Conservation (phyloP, 1,140 invertebrate genomes). For the Tetragonula clypearis region DNA sequence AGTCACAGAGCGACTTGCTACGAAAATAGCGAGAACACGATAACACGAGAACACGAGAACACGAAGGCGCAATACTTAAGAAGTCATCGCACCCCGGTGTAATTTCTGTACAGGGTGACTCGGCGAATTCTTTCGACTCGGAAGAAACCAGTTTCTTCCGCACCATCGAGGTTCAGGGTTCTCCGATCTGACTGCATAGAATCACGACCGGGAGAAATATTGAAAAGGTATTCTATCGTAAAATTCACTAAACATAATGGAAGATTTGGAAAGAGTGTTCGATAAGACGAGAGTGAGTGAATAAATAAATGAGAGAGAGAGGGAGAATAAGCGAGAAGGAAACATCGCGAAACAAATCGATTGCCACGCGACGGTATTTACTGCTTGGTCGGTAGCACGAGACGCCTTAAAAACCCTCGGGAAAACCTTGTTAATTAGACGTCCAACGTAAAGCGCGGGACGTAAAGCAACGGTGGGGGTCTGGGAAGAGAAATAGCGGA, state of each 20-base stretch:
- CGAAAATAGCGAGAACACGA: constrained; percentile 23
- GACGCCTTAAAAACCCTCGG: constrained; percentile 36
- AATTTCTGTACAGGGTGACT: constrained; percentile 57
- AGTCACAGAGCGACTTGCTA: neutral
- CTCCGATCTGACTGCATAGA: neutral
- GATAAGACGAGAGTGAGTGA: neutral
- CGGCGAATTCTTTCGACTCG: constrained; percentile 57
- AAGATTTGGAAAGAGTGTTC: neutral
- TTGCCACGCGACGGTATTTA: constrained; percentile 42
- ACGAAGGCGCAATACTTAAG: constrained; percentile 51
- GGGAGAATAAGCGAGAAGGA: neutral
- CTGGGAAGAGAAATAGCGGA: constrained; percentile 42
- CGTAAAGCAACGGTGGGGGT: constrained; percentile 27
- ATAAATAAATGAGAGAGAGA: too few species aligned
- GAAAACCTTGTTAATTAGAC: constrained; percentile 65
- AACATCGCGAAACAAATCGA: neutral
- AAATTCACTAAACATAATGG: constrained; percentile 4
- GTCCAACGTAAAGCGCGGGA: constrained; percentile 51
- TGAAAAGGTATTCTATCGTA: constrained; percentile 43
- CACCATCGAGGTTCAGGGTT: constrained; percentile 10
- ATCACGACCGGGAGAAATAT: neutral
- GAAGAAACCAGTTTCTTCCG: constrained; percentile 63
- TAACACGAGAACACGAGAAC: too few species aligned
- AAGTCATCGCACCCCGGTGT: constrained; percentile 50
- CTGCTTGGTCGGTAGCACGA: constrained; percentile 22